A percentile compares a stretch with the other conserved stretches of the same genome.
Conservation (phyloP, 1,140 invertebrate species). For the Lepidurus arcticus region DNA sequence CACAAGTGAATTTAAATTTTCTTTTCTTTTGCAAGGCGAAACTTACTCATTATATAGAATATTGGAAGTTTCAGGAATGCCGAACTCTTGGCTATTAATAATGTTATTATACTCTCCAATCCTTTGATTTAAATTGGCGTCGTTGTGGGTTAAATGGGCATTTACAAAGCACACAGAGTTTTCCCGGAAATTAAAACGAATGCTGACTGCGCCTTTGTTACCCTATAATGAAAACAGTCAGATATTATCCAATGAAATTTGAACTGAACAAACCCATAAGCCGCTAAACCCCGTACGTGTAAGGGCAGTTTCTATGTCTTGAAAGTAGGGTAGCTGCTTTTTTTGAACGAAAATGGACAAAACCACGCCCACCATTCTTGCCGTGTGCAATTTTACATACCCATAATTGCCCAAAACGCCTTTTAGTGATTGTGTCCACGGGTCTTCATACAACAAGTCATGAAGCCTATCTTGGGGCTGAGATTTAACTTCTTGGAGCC, state of each 20-base stretch:
- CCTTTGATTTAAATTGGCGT: constrained; percentile 67
- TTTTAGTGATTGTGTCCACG: constrained; percentile 72
- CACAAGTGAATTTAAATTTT: neutral
- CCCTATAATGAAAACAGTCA: constrained; percentile 57
- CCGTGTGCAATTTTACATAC: constrained; percentile 69
- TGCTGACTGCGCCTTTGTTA: constrained; percentile 87
- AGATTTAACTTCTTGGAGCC: constrained; percentile 84
- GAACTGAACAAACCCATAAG: constrained; percentile 58
- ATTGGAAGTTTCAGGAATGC: constrained; percentile 61
- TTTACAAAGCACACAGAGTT: constrained; percentile 82
- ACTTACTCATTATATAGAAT: constrained; percentile 87
- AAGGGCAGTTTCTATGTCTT: constrained; percentile 74
- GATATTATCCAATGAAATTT: neutral
- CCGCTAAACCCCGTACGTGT: constrained; percentile 83
- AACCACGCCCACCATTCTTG: constrained; percentile 71
- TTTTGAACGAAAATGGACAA: constrained; percentile 67
- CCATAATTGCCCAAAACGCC: constrained; percentile 60
- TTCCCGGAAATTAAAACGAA: constrained; percentile 77
- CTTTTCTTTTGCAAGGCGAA: neutral
- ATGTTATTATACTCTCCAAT: constrained; percentile 82
- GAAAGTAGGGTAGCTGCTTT: constrained; percentile 68
- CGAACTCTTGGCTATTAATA: constrained; percentile 47
- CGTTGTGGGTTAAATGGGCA: constrained; percentile 80
- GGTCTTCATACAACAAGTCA: constrained; percentile 72
- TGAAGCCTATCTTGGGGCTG: constrained; percentile 76